Evolutionary conservation across 2,113 vertebrate genomes (phyloP), one percentile per base, ranked within the genome.

Genomic region (Pantherophis guttatus): DNA sequence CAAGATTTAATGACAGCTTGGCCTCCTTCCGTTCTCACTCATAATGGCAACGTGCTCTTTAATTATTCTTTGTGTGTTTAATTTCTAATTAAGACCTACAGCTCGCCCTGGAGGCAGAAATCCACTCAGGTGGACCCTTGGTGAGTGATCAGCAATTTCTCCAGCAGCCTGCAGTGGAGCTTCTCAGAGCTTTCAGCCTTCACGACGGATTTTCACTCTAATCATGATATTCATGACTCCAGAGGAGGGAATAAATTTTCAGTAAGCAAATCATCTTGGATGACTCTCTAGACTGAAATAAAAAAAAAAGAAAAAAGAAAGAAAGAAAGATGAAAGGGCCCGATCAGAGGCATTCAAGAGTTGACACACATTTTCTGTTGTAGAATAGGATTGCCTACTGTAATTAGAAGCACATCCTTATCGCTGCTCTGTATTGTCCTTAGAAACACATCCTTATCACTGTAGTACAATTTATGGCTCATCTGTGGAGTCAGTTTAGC

Each of bases 51-150:
- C 97, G 96, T 97, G 92, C 70, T 96, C 85, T 97, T 97, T 97
- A 97, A 98, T 98, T 98, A 98, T 97, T 97, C 94, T 90, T 97
- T 91, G 94, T 97, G 94, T 97, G 96, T 96, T 97, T 95, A 97
- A 96, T 98, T 97, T 98, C 97, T 96, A 95, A 97, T 96, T 96
- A 97, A 97, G 96, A 96, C 92, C 92, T 94, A 93, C 52, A 96
- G 0, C 92, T 95, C 96, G 94, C 97, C 95, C 96, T 91, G 6
- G 96, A 96, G 97, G 95, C 54, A 48, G 57, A 86, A 97, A 96
- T 53, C 95, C 95, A 96, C 97, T 96, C 96, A 97, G 62, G 86
- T 97, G 95, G 96, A 96, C 97, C 94, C 50, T 44, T 44, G 44
- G 44, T 94, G 21, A 91, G 91, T 96, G 93, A 94, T 96, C 59